Base-by-base conservation (phyloP, 2,888 invertebrate species). In the Dynastes tityus region DNA sequence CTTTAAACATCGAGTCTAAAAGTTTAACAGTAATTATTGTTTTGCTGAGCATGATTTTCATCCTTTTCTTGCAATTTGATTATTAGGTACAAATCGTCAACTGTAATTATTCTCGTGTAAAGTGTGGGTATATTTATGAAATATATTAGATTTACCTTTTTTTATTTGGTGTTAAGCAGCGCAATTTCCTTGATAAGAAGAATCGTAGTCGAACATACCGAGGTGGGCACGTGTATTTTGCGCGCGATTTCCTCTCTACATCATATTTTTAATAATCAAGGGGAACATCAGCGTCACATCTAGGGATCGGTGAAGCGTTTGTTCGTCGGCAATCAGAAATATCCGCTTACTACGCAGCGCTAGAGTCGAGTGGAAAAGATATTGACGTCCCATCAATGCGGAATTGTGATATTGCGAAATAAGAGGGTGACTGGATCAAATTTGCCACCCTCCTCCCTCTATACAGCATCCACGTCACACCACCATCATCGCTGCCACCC, bases 341-440 rank as follows among this genome's bases (percentile, higher is more conserved):
- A 78, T 71, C 76, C 67, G 78, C 71, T 73, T 71, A 78, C 71
- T 71, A 78, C 78, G 67, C 76, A 67, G 76, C 76, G 73, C 64
- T 70, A 71, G 78, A 78, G 40, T 74, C 73, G 73, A 78, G 78
- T 64, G 78, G 71, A 65, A 78, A 78, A 78, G 78, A 78, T 78
- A 78, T 78, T 73, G 78, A 73, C 71, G 78, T 78, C 73, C 78
- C 70, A 78, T 78, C 78, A 78, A 73, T 78, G 63, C 63, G 78
- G 71, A 78, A 78, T 78, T 78, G 78, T 71, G 78, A 78, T 78
- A 71, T 78, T 78, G 73, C 71, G 73, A 71, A 70, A 64, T 64
- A 78, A 71, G 65, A 78, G 78, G 78, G 78, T 71, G 78, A 78
- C 70, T 65, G 78, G 73, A 78, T 78, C 78, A 78, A 78, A 78